Evolutionary conservation across 2,797 vertebrate species (phyloP).

Genomic region (Lithobates sylvaticus): DNA sequence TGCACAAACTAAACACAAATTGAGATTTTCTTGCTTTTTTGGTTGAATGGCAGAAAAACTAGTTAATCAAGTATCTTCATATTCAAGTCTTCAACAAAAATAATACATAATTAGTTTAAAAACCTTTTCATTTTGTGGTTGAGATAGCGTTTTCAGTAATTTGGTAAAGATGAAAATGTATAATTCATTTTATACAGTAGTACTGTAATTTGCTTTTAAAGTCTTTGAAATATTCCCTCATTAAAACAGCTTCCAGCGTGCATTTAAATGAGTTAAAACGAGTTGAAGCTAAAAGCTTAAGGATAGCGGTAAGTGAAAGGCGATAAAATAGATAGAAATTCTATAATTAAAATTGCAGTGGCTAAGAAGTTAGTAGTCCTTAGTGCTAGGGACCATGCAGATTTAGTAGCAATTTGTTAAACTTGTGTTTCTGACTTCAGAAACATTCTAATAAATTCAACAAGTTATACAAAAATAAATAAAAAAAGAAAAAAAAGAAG

Average conservation of each 20-base stretch:
- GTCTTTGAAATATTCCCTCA: constrained; percentile 61
- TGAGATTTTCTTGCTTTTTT: constrained; percentile 10
- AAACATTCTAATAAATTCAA: constrained; percentile 11
- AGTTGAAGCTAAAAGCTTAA: constrained; percentile 56
- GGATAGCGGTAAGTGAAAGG: constrained; percentile 38
- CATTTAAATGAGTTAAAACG: constrained; percentile 61
- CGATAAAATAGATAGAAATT: constrained; percentile 56
- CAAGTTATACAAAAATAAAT: neutral
- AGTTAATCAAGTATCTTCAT: constrained; percentile 34
- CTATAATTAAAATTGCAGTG: constrained; percentile 52
- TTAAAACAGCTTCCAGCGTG: constrained; percentile 61
- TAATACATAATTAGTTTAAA: constrained; percentile 51
- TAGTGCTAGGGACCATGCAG: constrained; percentile 4
- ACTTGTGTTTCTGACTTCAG: constrained; percentile 24
- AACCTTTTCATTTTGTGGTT: constrained; percentile 46
- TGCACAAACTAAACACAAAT: neutral
- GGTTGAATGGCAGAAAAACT: constrained; percentile 11
- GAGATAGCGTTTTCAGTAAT: constrained; percentile 49
- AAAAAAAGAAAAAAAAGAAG: too few relatives aligned
- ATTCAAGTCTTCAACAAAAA: constrained; percentile 49
- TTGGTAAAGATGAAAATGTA: constrained; percentile 55
- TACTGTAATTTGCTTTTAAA: constrained; percentile 62
- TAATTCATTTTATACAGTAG: constrained; percentile 61
- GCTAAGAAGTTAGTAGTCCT: constrained; percentile 35
- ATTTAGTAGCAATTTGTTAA: constrained; percentile 36